Conservation (phyloP, 2,113 vertebrate genomes). For the Sphyrna mokarran region DNA sequence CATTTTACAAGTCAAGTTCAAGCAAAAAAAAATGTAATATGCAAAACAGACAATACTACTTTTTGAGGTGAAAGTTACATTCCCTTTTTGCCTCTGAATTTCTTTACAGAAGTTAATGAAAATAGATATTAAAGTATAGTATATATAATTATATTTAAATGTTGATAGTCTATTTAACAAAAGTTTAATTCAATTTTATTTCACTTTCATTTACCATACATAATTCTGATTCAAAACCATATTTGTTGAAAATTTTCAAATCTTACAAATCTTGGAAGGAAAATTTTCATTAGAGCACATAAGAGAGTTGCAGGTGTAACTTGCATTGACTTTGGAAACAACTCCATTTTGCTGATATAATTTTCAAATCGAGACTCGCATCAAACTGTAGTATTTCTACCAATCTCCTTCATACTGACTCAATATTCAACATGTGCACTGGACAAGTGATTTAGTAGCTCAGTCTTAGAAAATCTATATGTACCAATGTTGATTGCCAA, state of each 20-base stretch:
- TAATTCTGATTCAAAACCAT: not conserved
- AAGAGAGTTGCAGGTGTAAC: not conserved
- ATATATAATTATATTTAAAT: not conserved
- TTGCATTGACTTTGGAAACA: not conserved
- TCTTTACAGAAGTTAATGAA: not conserved
- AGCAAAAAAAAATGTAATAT: not conserved
- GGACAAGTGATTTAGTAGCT: not conserved
- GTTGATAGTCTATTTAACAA: not conserved
- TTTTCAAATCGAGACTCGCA: not conserved
- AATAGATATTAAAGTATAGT: not conserved
- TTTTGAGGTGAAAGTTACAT: not conserved
- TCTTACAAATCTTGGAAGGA: too few species aligned
- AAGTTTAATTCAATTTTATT: not conserved
- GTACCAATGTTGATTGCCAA: not conserved
- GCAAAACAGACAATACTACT: not conserved
- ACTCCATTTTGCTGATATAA: not conserved
- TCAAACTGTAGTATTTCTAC: not conserved
- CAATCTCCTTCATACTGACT: not conserved
- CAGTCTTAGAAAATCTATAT: not conserved
- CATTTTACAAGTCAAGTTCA: not conserved
- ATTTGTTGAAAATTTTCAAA: not conserved
- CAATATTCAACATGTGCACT: not conserved
- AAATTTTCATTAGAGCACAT: too few species aligned
- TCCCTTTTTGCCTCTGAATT: not conserved
- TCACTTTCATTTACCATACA: not conserved